phyloP scores from a whole-genome alignment of 2,113 vertebrate species.

The Mormyrus lacerda region DNA sequence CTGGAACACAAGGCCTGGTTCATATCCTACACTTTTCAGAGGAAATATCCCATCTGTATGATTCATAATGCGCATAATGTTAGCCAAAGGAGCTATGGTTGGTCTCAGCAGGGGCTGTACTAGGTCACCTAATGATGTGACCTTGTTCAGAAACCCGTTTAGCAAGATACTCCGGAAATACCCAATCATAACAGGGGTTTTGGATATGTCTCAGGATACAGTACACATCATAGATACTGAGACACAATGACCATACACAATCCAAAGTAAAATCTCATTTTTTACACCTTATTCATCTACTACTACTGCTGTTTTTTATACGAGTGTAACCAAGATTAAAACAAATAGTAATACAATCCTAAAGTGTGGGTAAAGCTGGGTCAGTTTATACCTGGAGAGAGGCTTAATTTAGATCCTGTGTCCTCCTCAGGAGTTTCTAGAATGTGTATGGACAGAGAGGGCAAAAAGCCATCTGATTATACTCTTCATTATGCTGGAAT shows the following conservation, averaged over 20 bases:
- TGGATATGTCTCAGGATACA: not conserved
- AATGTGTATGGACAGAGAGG: not conserved
- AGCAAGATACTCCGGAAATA: not conserved
- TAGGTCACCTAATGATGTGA: not conserved
- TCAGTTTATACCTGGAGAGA: not conserved
- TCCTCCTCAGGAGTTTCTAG: not conserved
- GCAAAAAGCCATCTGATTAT: not conserved
- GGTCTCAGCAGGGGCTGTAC: not conserved
- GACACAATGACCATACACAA: not conserved
- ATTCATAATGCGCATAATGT: not conserved
- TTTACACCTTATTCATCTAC: not conserved
- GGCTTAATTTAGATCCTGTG: not conserved
- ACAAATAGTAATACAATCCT: not conserved
- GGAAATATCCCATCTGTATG: not conserved
- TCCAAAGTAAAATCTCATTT: not conserved
- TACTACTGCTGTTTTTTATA: not conserved
- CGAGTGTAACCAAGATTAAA: not conserved
- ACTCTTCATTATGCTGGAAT: constrained; percentile 9
- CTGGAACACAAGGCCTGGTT: not conserved
- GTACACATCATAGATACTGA: not conserved
- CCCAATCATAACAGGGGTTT: not conserved
- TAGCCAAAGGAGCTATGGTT: not conserved
- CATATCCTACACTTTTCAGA: not conserved
- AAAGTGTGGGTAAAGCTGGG: not conserved
- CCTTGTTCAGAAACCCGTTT: not conserved